A percentile compares a stretch with the other conserved stretches of the same genome.
These are phyloP conservation scores for Trogon surrucura DNA, from an alignment of 2,113 vertebrate species.

Conservation along the genomic window DNA sequence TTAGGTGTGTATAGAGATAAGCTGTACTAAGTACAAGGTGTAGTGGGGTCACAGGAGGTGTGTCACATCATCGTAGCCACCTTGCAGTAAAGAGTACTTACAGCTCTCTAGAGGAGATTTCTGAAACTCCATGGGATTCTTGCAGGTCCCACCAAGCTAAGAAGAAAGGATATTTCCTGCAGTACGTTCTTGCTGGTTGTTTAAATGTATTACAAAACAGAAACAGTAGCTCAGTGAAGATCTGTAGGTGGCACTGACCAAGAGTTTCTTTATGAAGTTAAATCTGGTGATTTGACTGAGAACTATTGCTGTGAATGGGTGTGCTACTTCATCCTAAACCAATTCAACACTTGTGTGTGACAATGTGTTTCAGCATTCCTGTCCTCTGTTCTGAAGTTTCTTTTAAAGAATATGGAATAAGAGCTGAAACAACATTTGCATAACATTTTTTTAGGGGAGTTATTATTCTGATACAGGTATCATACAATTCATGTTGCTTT, in stretches of 20 bases:
- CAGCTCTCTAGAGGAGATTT: background rate
- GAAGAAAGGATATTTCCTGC: background rate
- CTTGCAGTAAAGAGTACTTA: background rate
- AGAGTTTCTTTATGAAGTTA: background rate
- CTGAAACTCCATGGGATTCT: background rate
- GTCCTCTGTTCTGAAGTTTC: background rate
- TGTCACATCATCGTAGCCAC: no score
- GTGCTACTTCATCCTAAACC: background rate
- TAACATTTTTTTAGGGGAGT: background rate
- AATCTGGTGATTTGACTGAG: background rate
- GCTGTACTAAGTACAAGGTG: background rate
- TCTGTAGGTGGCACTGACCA: background rate
- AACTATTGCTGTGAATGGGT: background rate
- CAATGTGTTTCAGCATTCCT: background rate
- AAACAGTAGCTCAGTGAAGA: background rate
- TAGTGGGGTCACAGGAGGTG: background rate
- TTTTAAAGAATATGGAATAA: background rate
- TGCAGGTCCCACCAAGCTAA: background rate
- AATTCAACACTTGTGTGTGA: background rate
- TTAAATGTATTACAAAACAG: background rate
- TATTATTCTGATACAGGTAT: background rate
- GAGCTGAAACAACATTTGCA: background rate
- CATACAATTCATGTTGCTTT: background rate
- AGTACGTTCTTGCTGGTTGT: background rate
- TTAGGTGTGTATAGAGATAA: background rate